These are phyloP conservation scores for Oncorhynchus clarkii DNA, from an alignment of 2,113 vertebrate genomes.

Conservation along the genomic window DNA sequence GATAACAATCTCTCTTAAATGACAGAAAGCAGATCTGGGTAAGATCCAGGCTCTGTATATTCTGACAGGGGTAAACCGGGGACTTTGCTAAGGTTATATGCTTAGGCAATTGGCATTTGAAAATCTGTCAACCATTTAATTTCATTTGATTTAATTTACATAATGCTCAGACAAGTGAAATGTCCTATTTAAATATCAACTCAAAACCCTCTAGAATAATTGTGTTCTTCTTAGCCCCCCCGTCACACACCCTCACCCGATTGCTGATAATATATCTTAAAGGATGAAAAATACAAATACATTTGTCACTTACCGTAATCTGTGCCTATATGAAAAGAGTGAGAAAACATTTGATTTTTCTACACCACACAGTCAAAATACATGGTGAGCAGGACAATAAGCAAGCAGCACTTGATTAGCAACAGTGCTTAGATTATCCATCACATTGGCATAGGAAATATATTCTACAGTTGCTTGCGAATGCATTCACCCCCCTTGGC, in stretches of 20 bases:
- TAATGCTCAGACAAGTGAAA: conserved; percentile 1
- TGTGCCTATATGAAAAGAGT: neutral
- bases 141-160: neutral
- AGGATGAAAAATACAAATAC: neutral
- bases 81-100: neutral
- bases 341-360: neutral
- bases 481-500: no score
- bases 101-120: conserved; percentile 1
- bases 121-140: conserved; percentile 3
- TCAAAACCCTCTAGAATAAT: neutral
- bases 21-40: neutral
- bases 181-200: neutral
- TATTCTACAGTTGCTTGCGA: neutral
- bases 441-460: neutral
- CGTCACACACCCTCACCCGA: neutral
- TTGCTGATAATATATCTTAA: neutral
- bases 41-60: neutral
- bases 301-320: no score
- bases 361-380: conserved; percentile 7
- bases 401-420: conserved; percentile 17
- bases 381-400: neutral
- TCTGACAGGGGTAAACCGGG: neutral
- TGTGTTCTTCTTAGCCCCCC: neutral
- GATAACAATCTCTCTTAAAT: neutral
- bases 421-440: neutral